These are phyloP conservation scores for Drosophila algonquin DNA, from an alignment of 2,888 invertebrate genomes.

Conservation along the genomic window DNA sequence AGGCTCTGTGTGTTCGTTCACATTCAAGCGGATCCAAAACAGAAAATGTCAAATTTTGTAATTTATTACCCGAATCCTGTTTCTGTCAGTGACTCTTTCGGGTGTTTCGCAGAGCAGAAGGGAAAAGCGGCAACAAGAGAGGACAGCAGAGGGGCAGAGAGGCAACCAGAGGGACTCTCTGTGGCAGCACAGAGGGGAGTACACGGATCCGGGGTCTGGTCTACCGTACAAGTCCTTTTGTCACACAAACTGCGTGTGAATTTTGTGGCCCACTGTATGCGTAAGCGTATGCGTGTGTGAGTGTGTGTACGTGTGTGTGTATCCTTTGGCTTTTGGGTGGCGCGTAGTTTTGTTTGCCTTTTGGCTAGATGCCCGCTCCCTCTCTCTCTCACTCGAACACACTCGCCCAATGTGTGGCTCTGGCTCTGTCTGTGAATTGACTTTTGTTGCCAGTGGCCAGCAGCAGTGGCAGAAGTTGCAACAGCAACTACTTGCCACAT, in stretches of 20 bases:
- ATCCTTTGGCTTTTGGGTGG: slow-evolving; percentile 52
- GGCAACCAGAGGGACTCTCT: slow-evolving; percentile 11
- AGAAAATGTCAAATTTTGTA: slow-evolving; percentile 84
- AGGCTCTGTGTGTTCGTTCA: slow-evolving; percentile 39
- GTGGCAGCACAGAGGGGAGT: slow-evolving; percentile 29
- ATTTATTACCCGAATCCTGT: slow-evolving; percentile 84
- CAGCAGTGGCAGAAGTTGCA: slow-evolving; percentile 37
- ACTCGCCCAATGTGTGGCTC: slow-evolving; percentile 9
- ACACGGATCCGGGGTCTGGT: background rate
- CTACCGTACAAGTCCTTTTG: slow-evolving; percentile 56
- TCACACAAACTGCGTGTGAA: slow-evolving; percentile 75
- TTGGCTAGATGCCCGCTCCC: slow-evolving; percentile 53
- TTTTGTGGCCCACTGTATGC: slow-evolving; percentile 53
- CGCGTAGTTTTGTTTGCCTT: slow-evolving; percentile 58
- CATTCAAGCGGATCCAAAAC: slow-evolving; percentile 82
- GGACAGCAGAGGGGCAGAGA: background rate
- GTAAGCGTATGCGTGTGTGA: slow-evolving; percentile 33
- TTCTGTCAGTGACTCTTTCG: slow-evolving; percentile 82
- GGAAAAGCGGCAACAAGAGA: slow-evolving; percentile 41
- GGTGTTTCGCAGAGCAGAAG: slow-evolving; percentile 43
- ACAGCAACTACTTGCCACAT: slow-evolving; percentile 65
- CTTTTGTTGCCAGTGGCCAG: slow-evolving; percentile 76
- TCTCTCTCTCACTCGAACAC: slow-evolving; percentile 1
- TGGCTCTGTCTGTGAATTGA: slow-evolving; percentile 64
- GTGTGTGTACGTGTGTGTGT: slow-evolving; percentile 35